Base-by-base conservation (phyloP, 2,797 vertebrate genomes). In the Phataginus tetradactyla region DNA sequence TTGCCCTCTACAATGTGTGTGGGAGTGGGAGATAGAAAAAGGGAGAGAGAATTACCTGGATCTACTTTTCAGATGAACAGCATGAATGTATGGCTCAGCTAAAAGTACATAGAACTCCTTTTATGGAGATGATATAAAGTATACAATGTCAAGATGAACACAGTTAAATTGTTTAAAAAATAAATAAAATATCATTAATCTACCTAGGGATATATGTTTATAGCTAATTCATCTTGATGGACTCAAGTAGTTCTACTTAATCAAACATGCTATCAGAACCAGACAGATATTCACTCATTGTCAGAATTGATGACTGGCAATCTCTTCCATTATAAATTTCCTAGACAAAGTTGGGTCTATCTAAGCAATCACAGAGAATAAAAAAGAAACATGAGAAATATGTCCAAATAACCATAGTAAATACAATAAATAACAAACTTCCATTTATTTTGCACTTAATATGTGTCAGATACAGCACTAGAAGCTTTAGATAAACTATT, bases 371-470 rank as follows among this genome's bases (percentile, higher is more conserved):
- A 23, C 25, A 71, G 45, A 61, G 34, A 20, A 15, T 29, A 87
- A 45, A 78, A 81, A 68, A 34, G 27, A 53, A 83, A 88, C 9
- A 63, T 32, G 71, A 90, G 53, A 84, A 91, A 80, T 32, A 42
- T 51, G 39, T 39, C 34, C 29, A n/a, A 69, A 75, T n/a, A 86
- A 21, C 2, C 45, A 45, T 45, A 66, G 32, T 39, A 95, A 45
- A 7, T 87, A 23, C 7, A 86, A 39, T 29, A 88, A 84, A 55
- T 29, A 51, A 78, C 32, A 55, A 83, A 74, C 21, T 45, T 14
- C 10, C 66, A 92, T 53, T 71, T 55, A 45, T 64, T 94, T 83
- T 86, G 49, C 69, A 80, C 53, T 55, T 85, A 94, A 61, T 84
- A 53, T 61, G 1, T 88, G 2, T 53, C 74, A 75, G 10, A 59